Base-by-base conservation (phyloP, 2,888 invertebrate genomes). In the Orthonychiurus folsomi region DNA sequence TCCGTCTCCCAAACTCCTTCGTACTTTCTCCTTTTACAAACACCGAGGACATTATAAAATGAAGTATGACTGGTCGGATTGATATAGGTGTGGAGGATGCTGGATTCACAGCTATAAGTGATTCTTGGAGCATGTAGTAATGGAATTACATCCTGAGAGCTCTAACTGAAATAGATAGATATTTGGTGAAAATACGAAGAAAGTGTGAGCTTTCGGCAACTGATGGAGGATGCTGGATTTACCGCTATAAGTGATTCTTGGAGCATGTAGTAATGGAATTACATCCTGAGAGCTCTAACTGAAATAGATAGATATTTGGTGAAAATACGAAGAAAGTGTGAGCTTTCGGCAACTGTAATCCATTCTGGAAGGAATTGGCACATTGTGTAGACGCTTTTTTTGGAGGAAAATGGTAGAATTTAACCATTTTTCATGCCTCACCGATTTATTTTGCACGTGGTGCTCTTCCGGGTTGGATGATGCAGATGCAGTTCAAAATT, bases 111-210 rank as follows among this genome's bases (percentile, higher is more conserved):
- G n/a, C n/a, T n/a, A n/a, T n/a, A n/a, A n/a, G n/a, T n/a, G n/a
- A n/a, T 37, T 37, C 37, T 15, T 37, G 37, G 37, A 15, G 37
- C 5, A 37, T 37, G 37, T 37, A 37, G 15, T 37, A 37, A 37
- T 37, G 37, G 37, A 37, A 37, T 37, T 37, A 37, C 9, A 37
- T 37, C 15, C 37, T 37, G 37, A 37, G 37, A n/a, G n/a, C n/a
- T n/a, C n/a, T n/a, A n/a, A n/a, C n/a, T 37, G 37, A 15, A 15
- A 37, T 37, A 15, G 37, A 37, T 37, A 37, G 37, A 37, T 37
- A 37, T 37, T 37, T 37, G 37, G 37, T 37, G 37, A 37, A 37
- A 37, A 37, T 37, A 37, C n/a, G n/a, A n/a, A n/a, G n/a, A n/a
- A n/a, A 37, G 37, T 37, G 37, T 9, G 15, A 37, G 37, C 37